A percentile compares a stretch with the other conserved stretches of the same genome.
phyloP scores from a whole-genome alignment of 64 coral and sea anemone genomes.

The Montipora capricornis region DNA sequence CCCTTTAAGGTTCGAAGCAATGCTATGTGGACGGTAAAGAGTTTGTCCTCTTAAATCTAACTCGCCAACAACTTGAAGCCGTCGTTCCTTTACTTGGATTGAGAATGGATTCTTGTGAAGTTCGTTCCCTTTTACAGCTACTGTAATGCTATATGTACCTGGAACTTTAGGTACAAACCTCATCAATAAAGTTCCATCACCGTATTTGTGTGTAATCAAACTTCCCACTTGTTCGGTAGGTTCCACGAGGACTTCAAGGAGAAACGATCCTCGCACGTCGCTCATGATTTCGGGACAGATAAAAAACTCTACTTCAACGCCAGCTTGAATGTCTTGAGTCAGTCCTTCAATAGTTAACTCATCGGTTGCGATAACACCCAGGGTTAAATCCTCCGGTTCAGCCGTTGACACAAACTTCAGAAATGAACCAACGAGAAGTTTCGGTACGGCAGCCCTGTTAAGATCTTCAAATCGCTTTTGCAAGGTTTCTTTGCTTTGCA shows the following conservation, averaged over 20 bases:
- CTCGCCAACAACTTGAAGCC: neutral
- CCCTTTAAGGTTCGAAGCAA: conserved; percentile 51
- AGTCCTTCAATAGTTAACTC: neutral
- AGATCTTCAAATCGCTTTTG: conserved; percentile 14
- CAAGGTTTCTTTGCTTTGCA: neutral
- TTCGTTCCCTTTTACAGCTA: neutral
- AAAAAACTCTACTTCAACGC: neutral
- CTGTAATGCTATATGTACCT: neutral
- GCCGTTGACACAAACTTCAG: neutral
- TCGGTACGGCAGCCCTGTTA: neutral
- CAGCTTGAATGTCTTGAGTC: conserved; percentile 12
- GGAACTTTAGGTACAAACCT: neutral
- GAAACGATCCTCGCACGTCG: neutral
- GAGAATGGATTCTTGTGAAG: neutral
- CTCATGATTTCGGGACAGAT: neutral
- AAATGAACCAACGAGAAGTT: neutral
- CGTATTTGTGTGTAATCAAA: neutral
- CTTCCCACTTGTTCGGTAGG: neutral
- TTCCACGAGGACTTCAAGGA: conserved; percentile 8
- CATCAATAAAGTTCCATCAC: neutral
- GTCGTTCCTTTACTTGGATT: conserved; percentile 9
- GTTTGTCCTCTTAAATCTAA: neutral
- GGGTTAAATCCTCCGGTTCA: neutral
- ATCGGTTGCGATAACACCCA: neutral
- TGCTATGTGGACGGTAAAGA: neutral